Evolutionary conservation across 2,888 invertebrate genomes (phyloP), one percentile per base, ranked within the genome.

Genomic region (Microplitis manilae): DNA sequence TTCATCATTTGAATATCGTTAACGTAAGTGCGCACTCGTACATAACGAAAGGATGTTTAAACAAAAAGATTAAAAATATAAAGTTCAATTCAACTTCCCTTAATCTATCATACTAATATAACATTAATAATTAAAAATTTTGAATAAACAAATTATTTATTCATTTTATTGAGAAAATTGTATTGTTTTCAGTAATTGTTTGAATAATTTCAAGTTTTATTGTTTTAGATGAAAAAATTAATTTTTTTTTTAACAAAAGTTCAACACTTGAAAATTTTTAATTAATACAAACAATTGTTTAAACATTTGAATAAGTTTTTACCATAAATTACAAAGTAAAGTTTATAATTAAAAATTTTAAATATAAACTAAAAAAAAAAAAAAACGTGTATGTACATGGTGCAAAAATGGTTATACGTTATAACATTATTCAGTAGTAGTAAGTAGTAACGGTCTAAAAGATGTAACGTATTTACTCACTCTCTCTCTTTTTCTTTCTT

Each of bases 1-100:
- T 38, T 40, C 41, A 68, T 71, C 61, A 60, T 15, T 15, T 61
- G 9, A 39, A 39, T 9, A 62, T 70, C 5, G 6, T 17, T 2
- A 15, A 60, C 40, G 39, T 62, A 9, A 67, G 38, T 20, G 7
- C 50, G 50, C 50, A 50, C 50, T 50, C 50, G 50, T 13, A 13
- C 50, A 50, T 50, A 50, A 50, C 50, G 50, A 50, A 50, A 50
- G 50, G 50, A 50, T 50, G 50, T 50, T 50, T 50, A 50, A 50
- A 50, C 50, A 50, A 61, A 38, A 38, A 61, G 65, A 50, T 8
- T 17, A 61, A 68, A 69, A 67, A 75, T 40, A 74, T 20, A 4
- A 50, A 50, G 50, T 50, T 5, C 50, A 50, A 15, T 62, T 62
- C 20, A n/a, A 20, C 62, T 62, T 20, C 20, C 20, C 20, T 62